Conservation (phyloP, 2,113 vertebrate species). For the Capreolus pygargus region DNA sequence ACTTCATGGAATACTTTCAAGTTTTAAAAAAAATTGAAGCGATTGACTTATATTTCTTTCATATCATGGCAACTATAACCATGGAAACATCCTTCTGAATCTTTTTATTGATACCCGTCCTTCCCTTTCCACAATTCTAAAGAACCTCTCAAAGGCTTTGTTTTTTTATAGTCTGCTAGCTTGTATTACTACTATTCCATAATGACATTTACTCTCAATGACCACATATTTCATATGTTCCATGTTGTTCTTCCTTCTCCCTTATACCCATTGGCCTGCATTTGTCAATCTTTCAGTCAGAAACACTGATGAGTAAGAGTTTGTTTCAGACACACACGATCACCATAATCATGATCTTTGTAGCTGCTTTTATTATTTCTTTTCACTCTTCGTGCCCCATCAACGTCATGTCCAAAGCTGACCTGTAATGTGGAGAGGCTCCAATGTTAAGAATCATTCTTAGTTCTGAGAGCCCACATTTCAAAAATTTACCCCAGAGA, state of each 20-base stretch:
- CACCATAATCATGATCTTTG: background rate
- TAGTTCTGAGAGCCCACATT: background rate
- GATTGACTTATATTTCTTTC: background rate
- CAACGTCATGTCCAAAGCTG: background rate
- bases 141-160: background rate
- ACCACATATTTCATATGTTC: background rate
- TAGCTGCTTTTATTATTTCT: background rate
- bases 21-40: background rate
- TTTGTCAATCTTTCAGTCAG: background rate
- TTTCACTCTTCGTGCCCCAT: background rate
- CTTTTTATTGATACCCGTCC: background rate
- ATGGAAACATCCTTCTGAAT: background rate
- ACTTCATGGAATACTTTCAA: background rate
- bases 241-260: background rate
- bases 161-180: background rate
- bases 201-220: background rate
- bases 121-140: background rate
- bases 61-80: background rate
- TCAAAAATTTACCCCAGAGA: background rate
- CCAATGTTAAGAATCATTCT: background rate
- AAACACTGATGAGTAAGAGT: background rate
- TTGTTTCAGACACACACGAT: background rate
- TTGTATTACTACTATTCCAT: background rate
- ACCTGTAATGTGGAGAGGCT: background rate
- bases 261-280: fast-evolving